Evolutionary conservation across 2,113 vertebrate species (phyloP).

Genomic region (Dicaeum eximium): DNA sequence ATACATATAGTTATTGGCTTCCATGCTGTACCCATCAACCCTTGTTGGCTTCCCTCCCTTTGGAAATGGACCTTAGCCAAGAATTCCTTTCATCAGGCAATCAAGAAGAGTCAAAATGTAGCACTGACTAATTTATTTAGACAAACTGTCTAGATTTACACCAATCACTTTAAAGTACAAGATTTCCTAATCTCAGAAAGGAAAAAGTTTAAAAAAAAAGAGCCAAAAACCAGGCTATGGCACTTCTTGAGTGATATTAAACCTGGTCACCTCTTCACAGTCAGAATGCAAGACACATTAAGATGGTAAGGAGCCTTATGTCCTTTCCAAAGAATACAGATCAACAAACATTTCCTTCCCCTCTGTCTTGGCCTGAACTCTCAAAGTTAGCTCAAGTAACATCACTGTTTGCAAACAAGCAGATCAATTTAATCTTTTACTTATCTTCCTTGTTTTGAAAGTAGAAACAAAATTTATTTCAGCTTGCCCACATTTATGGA

Average conservation of each 20-base stretch:
- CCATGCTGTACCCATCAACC: neutral
- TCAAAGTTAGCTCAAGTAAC: neutral
- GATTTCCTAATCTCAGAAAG: neutral
- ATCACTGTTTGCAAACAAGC: neutral
- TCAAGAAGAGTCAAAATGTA: neutral
- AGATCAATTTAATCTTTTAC: neutral
- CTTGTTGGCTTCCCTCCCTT: neutral
- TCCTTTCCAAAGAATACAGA: neutral
- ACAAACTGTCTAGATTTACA: neutral
- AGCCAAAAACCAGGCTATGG: fast-evolving
- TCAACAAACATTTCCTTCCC: neutral
- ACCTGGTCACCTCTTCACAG: neutral
- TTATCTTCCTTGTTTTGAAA: neutral
- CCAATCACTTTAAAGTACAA: neutral
- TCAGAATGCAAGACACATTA: neutral
- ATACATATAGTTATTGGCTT: neutral
- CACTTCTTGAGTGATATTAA: neutral
- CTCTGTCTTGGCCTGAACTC: neutral
- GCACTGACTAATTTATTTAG: neutral
- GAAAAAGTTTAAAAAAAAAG: neutral
- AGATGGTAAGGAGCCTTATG: neutral
- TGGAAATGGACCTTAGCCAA: neutral
- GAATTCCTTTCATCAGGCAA: neutral
- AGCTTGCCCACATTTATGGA: neutral
- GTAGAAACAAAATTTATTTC: neutral